A percentile compares a stretch with the other conserved stretches of the same genome.
These are phyloP conservation scores for Siphlonurus alternatus DNA, from an alignment of 2,888 invertebrate species.

Conservation along the genomic window DNA sequence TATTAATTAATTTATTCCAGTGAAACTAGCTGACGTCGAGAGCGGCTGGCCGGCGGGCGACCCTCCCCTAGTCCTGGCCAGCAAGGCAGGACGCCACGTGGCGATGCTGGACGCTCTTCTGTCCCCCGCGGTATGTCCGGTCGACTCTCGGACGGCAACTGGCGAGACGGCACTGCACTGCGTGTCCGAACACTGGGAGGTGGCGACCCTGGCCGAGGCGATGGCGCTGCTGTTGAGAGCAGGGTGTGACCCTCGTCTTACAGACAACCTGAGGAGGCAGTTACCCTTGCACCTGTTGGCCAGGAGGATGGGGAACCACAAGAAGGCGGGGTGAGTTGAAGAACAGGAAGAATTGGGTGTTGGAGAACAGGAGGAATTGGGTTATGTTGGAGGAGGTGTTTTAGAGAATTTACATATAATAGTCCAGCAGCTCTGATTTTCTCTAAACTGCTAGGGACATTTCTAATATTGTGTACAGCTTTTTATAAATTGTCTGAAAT, in stretches of 20 bases:
- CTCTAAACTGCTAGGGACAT: no score
- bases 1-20: no score
- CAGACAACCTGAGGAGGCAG: conserved; percentile 19
- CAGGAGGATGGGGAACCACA: not conserved
- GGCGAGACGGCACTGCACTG: conserved; percentile 25
- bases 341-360: no score
- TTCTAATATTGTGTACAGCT: no score
- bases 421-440: no score
- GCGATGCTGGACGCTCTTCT: not conserved
- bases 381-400: no score
- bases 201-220: conserved; percentile 14
- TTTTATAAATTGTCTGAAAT: no score
- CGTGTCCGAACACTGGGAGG: not conserved
- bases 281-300: not conserved
- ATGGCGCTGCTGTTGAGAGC: conserved; percentile 22
- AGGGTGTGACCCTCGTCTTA: conserved; percentile 23
- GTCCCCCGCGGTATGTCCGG: conserved; percentile 17
- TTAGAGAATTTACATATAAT: no score
- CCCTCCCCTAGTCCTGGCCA: conserved; percentile 1
- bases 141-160: conserved; percentile 22
- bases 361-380: no score
- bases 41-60: not conserved
- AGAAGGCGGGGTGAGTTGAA: not conserved
- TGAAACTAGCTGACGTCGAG: not conserved
- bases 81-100: not conserved